Evolutionary conservation across 2,113 vertebrate species (phyloP), one percentile per base, ranked within the genome.

Genomic region (Micromys minutus): DNA sequence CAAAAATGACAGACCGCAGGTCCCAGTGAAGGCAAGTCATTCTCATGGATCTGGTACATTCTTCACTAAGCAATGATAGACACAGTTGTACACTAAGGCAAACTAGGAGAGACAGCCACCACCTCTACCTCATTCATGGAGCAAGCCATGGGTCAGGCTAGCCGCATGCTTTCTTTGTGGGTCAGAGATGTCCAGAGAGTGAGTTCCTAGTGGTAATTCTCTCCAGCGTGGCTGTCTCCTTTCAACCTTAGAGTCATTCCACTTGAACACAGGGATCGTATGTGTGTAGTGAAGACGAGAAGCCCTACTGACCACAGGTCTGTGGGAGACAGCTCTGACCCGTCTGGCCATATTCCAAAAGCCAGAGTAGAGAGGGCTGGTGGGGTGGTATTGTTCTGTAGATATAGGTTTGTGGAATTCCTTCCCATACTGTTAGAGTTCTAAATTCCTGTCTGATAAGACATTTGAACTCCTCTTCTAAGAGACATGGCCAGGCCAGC

Each of bases 101-200:
- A 39, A 9, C 76, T 52, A 42, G 26, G 12, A 63, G 42, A 45
- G 42, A 39, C 21, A 12, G 31, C 47, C 9, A 19, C 65, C n/a
- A 26, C 31, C n/a, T 71, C 74, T 12, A 17, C 5, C 26, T 34
- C 65, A 67, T 67, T 34, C 65, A 34, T 50, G 39, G 67, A 86
- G n/a, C n/a, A 21, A 95, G 13, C 29, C 79, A 0, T 83, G 50
- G 87, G 47, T 22, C 17, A 72, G 50, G 7, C 57, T 47, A 74
- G 77, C 24, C 45, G 45, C 11, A 42, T 13, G 5, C 39, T 75
- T 31, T 34, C 42, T 57, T 72, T 45, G 47, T 50, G 42, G 69
- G 29, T 61, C 77, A 95, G 95, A 95, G n/a, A 50, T 89, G 88
- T 93, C 72, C 57, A 85, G 94, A 87, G 72, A 67, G 80, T 77